phyloP scores from a whole-genome alignment of 2,888 invertebrate species.

The Noctua comes region DNA sequence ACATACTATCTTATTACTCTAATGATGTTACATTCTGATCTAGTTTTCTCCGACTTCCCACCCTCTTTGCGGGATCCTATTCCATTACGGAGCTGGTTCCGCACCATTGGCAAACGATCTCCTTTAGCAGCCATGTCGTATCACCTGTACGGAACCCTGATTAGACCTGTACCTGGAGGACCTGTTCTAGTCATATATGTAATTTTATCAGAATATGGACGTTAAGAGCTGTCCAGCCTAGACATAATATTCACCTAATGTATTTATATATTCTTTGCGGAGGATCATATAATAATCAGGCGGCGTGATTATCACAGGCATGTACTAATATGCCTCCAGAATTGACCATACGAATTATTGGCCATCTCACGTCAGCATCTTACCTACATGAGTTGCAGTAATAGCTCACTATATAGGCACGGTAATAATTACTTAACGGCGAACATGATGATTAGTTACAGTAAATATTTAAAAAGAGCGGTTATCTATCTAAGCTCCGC shows the following conservation, averaged over 20 bases:
- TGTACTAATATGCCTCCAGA: not conserved
- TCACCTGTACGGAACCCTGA: constrained; percentile 18
- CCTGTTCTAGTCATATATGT: constrained; percentile 32
- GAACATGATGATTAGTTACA: no score
- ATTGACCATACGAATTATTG: not conserved
- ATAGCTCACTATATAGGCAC: not conserved
- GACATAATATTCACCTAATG: not conserved
- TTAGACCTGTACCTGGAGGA: constrained; percentile 15
- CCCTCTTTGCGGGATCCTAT: not conserved
- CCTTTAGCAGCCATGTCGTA: constrained; percentile 25
- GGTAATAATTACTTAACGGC: not conserved
- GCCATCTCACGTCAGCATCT: not conserved
- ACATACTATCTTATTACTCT: constrained; percentile 6
- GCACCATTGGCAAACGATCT: constrained; percentile 36
- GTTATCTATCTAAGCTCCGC: not conserved
- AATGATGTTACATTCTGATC: constrained; percentile 20
- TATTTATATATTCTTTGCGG: constrained; percentile 1
- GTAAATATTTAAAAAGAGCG: not conserved
- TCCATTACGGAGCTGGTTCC: constrained; percentile 40
- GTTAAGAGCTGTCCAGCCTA: no score
- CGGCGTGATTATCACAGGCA: not conserved
- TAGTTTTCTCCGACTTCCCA: constrained; percentile 9
- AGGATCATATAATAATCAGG: not conserved
- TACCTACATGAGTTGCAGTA: not conserved
- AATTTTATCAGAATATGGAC: constrained; percentile 31